phyloP scores from a whole-genome alignment of 2,888 invertebrate genomes.

The Elmis aenea region DNA sequence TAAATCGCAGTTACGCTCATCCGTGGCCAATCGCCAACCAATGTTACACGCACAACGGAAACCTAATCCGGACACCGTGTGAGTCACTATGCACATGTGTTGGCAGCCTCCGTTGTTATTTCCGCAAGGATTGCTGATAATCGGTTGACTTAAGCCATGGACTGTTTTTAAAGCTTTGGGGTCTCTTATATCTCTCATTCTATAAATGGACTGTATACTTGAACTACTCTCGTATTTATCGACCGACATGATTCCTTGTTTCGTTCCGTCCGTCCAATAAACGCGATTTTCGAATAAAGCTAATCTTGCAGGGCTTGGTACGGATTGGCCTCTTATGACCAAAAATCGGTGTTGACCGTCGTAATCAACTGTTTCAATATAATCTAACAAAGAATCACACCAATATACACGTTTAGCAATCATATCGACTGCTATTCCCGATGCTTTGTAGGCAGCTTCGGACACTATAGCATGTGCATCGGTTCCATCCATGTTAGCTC shows the following conservation, averaged over 20 bases:
- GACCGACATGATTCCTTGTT: constrained; percentile 82
- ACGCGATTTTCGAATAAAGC: constrained; percentile 82
- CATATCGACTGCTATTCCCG: constrained; percentile 88
- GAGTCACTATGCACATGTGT: constrained; percentile 90
- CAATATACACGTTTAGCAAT: constrained; percentile 87
- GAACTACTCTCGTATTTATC: constrained; percentile 78
- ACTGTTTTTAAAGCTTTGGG: constrained; percentile 81
- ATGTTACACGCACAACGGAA: constrained; percentile 90
- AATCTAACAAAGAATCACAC: constrained; percentile 93
- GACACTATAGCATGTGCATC: constrained; percentile 77
- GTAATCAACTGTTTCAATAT: constrained; percentile 94
- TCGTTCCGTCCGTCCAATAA: constrained; percentile 89
- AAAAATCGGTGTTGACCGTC: constrained; percentile 77
- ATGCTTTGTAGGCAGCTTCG: constrained; percentile 90
- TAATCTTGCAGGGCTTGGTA: constrained; percentile 79
- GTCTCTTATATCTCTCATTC: constrained; percentile 73
- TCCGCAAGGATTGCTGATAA: constrained; percentile 75
- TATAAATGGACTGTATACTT: constrained; percentile 74
- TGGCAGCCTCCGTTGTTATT: constrained; percentile 85
- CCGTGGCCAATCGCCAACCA: constrained; percentile 71
- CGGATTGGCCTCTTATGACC: constrained; percentile 75
- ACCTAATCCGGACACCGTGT: constrained; percentile 65
- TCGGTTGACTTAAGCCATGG: constrained; percentile 72
- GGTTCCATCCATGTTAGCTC: constrained; percentile 94
- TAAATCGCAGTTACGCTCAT: constrained; percentile 73